Conservation (phyloP, 2,797 vertebrate genomes). For the Eospalax fontanierii region DNA sequence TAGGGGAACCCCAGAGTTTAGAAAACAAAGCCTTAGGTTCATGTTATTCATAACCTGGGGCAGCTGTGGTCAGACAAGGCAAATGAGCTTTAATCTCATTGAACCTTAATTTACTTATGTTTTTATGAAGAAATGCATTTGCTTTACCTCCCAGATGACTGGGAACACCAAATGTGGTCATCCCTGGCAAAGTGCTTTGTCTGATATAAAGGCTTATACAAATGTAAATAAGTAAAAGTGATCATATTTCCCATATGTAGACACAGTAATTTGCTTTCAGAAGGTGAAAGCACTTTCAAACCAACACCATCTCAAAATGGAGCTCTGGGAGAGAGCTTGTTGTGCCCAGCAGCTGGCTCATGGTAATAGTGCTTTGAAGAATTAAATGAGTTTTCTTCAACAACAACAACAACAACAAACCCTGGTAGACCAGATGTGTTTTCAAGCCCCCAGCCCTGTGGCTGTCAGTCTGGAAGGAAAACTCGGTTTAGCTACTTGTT, state of each 20-base stretch:
- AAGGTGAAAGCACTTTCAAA: constrained; percentile 43
- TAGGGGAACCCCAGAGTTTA: neutral
- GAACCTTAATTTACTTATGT: constrained; percentile 29
- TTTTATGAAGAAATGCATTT: constrained; percentile 50
- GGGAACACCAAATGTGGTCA: neutral
- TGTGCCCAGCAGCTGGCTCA: constrained; percentile 45
- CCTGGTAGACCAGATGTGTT: constrained; percentile 65
- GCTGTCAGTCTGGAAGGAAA: constrained; percentile 64
- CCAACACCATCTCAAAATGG: neutral
- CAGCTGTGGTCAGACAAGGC: neutral
- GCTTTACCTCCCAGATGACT: neutral
- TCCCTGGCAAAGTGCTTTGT: neutral
- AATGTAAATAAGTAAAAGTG: neutral
- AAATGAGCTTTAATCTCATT: neutral
- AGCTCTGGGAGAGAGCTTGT: neutral
- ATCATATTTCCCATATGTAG: neutral
- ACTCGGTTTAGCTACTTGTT: constrained; percentile 65
- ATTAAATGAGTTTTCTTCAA: constrained; percentile 73
- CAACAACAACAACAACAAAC: constrained; percentile 1
- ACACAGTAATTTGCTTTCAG: neutral
- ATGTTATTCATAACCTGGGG: neutral
- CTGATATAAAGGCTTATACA: neutral
- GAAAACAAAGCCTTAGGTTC: neutral
- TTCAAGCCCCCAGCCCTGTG: constrained; percentile 12
- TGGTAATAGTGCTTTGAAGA: constrained; percentile 54